phyloP scores from a whole-genome alignment of 2,888 invertebrate genomes.

The Plebejus argus region DNA sequence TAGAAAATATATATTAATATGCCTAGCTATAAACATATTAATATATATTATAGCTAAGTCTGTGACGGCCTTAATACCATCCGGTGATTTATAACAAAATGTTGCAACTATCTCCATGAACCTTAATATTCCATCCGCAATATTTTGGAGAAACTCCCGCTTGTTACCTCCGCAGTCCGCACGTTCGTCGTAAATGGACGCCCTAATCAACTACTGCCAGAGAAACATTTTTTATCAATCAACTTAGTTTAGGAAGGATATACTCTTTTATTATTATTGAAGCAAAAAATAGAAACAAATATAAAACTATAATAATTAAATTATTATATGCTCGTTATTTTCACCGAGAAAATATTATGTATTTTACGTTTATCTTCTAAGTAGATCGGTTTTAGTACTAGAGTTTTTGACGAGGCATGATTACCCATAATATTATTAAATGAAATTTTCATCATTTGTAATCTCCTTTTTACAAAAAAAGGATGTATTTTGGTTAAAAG shows the following conservation, averaged over 20 bases:
- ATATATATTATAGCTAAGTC: too few species aligned
- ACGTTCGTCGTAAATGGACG: constrained; percentile 21
- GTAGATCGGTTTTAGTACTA: too few species aligned
- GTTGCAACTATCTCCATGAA: neutral
- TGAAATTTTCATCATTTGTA: too few species aligned
- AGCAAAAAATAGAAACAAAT: neutral
- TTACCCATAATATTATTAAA: too few species aligned
- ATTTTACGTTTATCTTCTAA: too few species aligned
- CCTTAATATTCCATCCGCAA: neutral
- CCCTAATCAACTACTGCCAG: constrained; percentile 23
- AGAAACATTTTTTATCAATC: constrained; percentile 24
- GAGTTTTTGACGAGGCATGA: too few species aligned
- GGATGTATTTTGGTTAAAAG: too few species aligned
- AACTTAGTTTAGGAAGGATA: neutral
- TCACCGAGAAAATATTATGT: too few species aligned
- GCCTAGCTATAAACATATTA: too few species aligned
- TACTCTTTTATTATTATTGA: neutral
- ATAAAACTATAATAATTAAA: neutral
- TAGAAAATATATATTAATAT: too few species aligned
- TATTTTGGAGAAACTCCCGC: constrained; percentile 11
- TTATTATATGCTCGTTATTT: neutral
- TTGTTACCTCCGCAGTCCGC: constrained; percentile 21
- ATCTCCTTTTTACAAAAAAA: too few species aligned
- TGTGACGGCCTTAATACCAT: too few species aligned
- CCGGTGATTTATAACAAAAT: neutral